These are phyloP conservation scores for Amphiura filiformis DNA, from an alignment of 35 echinoderm and acorn worm genomes.

Conservation along the genomic window DNA sequence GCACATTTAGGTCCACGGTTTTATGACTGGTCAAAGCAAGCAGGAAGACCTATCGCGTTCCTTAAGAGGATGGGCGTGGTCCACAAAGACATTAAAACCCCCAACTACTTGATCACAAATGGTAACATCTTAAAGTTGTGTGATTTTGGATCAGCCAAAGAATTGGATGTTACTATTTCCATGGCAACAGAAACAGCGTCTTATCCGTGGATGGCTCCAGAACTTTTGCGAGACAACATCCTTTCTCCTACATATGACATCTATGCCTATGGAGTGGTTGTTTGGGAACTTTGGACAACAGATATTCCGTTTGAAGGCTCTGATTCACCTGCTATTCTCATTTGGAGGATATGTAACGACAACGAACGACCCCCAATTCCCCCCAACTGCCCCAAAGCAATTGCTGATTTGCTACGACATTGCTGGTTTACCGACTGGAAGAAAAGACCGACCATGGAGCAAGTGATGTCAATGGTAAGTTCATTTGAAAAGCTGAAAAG, in stretches of 20 bases:
- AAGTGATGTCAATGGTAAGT: too few relatives aligned
- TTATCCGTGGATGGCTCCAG: neutral
- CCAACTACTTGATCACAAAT: neutral
- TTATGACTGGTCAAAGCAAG: too few relatives aligned
- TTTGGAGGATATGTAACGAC: neutral
- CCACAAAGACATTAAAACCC: neutral
- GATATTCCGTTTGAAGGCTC: neutral
- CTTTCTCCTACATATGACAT: neutral
- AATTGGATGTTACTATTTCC: neutral
- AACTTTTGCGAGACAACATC: neutral
- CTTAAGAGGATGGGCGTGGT: too few relatives aligned
- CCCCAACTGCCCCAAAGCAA: neutral
- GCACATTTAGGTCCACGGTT: too few relatives aligned
- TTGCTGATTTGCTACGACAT: neutral
- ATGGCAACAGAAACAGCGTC: neutral
- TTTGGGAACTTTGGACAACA: neutral
- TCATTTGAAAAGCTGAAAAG: too few relatives aligned
- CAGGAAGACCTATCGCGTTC: too few relatives aligned
- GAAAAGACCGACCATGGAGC: too few relatives aligned
- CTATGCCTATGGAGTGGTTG: neutral
- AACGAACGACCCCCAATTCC: neutral
- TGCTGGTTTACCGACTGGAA: neutral
- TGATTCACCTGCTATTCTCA: neutral
- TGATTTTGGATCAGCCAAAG: neutral
- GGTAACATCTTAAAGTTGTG: neutral